Percentiles rank a stretch among this genome's conserved stretches.
Conservation (phyloP, 2,797 vertebrate species). For the Lacerta agilis region DNA sequence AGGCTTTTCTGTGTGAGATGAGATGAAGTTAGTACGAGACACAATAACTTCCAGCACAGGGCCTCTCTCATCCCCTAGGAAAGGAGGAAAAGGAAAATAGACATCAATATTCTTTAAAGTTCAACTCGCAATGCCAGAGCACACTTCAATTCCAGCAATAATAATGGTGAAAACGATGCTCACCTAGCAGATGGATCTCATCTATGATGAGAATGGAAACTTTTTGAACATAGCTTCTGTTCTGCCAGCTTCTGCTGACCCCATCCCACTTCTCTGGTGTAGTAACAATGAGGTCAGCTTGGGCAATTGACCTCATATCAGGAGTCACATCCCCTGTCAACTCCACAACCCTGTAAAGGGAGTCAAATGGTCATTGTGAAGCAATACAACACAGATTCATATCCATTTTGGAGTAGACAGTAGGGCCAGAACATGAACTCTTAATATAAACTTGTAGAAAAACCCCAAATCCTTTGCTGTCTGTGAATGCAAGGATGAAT, state of each 20-base stretch:
- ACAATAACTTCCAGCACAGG: slow-evolving; percentile 98
- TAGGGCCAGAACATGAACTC: slow-evolving; percentile 4
- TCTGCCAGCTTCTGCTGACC: slow-evolving; percentile 97
- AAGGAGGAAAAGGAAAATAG: slow-evolving; percentile 64
- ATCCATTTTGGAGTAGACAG: not conserved
- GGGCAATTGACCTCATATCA: slow-evolving; percentile 92
- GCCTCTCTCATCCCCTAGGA: slow-evolving; percentile 94
- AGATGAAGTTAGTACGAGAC: slow-evolving; percentile 98
- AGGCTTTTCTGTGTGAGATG: slow-evolving; percentile 91
- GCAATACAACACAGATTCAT: slow-evolving; percentile 20
- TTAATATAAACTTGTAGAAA: not conserved
- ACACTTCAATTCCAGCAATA: slow-evolving; percentile 20
- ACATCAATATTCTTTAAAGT: slow-evolving; percentile 48
- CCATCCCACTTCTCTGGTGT: slow-evolving; percentile 99
- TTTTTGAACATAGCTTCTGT: slow-evolving; percentile 96
- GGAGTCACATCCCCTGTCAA: slow-evolving; percentile 96
- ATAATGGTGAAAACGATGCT: slow-evolving; percentile 44
- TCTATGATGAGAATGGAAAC: slow-evolving; percentile 98
- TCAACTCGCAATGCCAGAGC: not conserved
- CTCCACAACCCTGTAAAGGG: slow-evolving; percentile 89
- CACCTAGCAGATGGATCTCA: slow-evolving; percentile 97
- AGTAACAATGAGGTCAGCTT: slow-evolving; percentile 97
- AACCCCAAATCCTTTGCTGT: slow-evolving; percentile 24
- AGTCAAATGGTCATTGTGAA: slow-evolving; percentile 44
- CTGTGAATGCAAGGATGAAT: not conserved